These are phyloP conservation scores for Malthinus flaveolus DNA, from an alignment of 2,888 invertebrate genomes.

Conservation along the genomic window DNA sequence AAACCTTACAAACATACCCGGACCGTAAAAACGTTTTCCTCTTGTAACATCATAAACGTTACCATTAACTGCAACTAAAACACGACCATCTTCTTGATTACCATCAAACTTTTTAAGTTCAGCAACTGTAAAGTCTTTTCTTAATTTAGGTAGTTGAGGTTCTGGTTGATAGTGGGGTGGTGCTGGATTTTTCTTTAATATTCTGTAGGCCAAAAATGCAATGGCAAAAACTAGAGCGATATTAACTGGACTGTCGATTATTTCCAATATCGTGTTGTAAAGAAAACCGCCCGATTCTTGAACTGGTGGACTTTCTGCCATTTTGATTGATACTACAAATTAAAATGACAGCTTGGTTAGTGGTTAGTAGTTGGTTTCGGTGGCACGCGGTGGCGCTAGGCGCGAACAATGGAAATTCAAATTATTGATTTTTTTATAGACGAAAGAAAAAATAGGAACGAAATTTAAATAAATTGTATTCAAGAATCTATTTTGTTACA, in stretches of 20 bases:
- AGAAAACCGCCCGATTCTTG: conserved; percentile 48
- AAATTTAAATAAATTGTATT: too few species aligned
- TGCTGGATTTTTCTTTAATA: conserved; percentile 62
- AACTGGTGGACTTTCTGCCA: conserved; percentile 46
- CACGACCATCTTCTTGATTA: conserved; percentile 80
- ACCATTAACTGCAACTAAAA: conserved; percentile 91
- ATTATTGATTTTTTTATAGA: too few species aligned
- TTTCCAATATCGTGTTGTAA: conserved; percentile 60
- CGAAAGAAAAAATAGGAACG: too few species aligned
- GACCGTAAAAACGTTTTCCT: conserved; percentile 90
- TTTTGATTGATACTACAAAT: conserved; percentile 38
- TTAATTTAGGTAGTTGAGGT: conserved; percentile 77
- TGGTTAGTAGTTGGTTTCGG: background rate
- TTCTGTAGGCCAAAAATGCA: conserved; percentile 74
- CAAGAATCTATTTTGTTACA: too few species aligned
- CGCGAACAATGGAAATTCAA: background rate
- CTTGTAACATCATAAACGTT: conserved; percentile 93
- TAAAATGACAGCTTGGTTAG: background rate
- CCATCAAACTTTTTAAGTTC: conserved; percentile 89
- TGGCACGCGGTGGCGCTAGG: background rate
- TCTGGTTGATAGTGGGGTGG: conserved; percentile 52
- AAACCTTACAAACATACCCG: conserved; percentile 68
- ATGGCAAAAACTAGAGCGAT: conserved; percentile 69
- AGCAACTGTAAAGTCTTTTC: conserved; percentile 87
- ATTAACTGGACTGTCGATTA: conserved; percentile 73